Percentiles rank a stretch among this genome's conserved stretches.
These are phyloP conservation scores for Pinctada fucata DNA, from an alignment of 2,888 invertebrate species.

Conservation along the genomic window DNA sequence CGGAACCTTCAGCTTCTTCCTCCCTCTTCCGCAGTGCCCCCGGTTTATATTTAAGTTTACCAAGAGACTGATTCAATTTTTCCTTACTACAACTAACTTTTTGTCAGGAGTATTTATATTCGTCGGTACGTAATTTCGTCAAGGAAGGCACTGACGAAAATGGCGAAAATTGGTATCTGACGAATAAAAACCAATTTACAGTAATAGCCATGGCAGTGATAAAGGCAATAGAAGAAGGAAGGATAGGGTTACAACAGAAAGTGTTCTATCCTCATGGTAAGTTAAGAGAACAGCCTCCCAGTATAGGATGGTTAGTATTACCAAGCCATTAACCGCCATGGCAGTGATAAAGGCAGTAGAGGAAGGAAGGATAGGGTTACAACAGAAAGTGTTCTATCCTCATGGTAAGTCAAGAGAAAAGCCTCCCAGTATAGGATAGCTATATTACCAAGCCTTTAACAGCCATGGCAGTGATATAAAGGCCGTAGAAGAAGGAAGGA, in stretches of 20 bases:
- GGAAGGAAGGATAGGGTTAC: slow-evolving; percentile 44
- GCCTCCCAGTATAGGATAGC: slow-evolving; percentile 65
- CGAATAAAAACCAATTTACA: no score
- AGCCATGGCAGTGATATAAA: slow-evolving; percentile 61
- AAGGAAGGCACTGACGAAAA: no score
- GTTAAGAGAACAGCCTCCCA: slow-evolving; percentile 34
- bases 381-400: slow-evolving; percentile 59
- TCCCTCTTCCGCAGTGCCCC: no score
- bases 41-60: no score
- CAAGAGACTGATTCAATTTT: no score
- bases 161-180: no score
- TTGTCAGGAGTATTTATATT: no score
- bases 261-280: slow-evolving; percentile 64
- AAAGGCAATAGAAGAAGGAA: slow-evolving; percentile 15
- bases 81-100: no score
- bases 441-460: slow-evolving; percentile 69
- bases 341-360: slow-evolving; percentile 50
- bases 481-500: background rate
- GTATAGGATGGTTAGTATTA: slow-evolving; percentile 70
- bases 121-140: no score
- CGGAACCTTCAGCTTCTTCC: no score
- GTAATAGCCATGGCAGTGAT: slow-evolving; percentile 66
- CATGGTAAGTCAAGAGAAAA: slow-evolving; percentile 43
- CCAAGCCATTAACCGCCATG: slow-evolving; percentile 68
- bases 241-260: slow-evolving; percentile 51